These are phyloP conservation scores for Orientallactaga sibirica DNA, from an alignment of 2,797 vertebrate species.

Conservation along the genomic window DNA sequence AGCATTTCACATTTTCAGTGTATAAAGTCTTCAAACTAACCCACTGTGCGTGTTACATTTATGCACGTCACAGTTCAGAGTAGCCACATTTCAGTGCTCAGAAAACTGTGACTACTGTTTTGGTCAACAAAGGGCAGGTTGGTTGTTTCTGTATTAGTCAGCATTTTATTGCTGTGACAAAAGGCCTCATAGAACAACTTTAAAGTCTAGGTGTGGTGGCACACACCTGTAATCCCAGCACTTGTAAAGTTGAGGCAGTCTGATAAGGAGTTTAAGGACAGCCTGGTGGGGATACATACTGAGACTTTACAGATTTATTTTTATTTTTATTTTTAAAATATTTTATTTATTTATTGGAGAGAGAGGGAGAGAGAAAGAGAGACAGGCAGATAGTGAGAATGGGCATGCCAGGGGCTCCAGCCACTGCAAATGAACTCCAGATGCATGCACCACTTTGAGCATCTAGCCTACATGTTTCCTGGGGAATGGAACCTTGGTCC, in stretches of 20 bases:
- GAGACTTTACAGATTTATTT: background rate
- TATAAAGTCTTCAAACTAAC: conserved; percentile 34
- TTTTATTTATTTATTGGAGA: too few species aligned
- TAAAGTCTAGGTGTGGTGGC: background rate
- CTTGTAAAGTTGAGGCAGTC: background rate
- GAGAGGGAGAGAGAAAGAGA: too few species aligned
- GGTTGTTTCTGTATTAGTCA: background rate
- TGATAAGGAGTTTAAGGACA: background rate
- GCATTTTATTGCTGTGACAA: background rate
- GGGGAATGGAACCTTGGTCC: too few species aligned
- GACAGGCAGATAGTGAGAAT: too few species aligned
- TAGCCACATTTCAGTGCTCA: background rate
- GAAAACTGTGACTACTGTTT: background rate
- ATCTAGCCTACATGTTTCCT: too few species aligned
- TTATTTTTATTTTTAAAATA: too few species aligned
- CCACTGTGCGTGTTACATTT: background rate
- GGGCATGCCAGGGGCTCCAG: too few species aligned
- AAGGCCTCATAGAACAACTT: background rate
- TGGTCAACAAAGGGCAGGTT: background rate
- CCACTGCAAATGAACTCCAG: too few species aligned
- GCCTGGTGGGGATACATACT: background rate
- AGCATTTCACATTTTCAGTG: background rate
- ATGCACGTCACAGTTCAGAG: background rate
- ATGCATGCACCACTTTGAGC: too few species aligned
- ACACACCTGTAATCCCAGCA: background rate